phyloP scores from a whole-genome alignment of 2,888 invertebrate genomes.

The Abrostola triplasia region DNA sequence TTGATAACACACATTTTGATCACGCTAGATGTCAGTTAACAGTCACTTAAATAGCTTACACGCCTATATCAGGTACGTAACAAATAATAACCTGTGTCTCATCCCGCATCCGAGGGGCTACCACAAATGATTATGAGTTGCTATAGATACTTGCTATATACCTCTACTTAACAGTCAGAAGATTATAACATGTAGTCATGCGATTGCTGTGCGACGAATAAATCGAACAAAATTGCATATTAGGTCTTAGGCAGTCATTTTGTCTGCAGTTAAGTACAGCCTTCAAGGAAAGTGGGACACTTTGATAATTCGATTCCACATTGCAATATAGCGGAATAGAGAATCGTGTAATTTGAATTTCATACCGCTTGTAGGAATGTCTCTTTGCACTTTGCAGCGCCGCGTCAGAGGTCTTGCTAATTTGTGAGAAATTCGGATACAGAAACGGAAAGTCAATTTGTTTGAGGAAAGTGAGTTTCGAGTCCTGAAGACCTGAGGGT shows the following conservation, averaged over 20 bases:
- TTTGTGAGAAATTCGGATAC: neutral
- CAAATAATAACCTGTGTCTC: too few relatives aligned
- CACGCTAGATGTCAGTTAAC: too few relatives aligned
- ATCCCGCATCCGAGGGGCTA: too few relatives aligned
- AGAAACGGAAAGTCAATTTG: neutral
- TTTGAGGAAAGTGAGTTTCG: too few relatives aligned
- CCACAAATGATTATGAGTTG: too few relatives aligned
- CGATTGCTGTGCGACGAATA: neutral
- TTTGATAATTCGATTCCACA: neutral
- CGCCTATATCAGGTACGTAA: too few relatives aligned
- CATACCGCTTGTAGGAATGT: neutral
- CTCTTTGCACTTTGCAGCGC: neutral
- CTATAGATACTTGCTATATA: too few relatives aligned
- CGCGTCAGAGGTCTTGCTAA: neutral
- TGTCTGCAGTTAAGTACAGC: neutral
- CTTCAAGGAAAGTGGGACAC: neutral
- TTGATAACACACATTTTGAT: too few relatives aligned
- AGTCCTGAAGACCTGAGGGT: too few relatives aligned
- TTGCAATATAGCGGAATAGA: neutral
- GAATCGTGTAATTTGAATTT: neutral
- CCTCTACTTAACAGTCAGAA: neutral
- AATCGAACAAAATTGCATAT: neutral
- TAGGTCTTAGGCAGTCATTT: neutral
- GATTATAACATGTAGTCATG: neutral
- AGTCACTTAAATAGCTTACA: too few relatives aligned